These are phyloP conservation scores for Hoplias malabaricus DNA, from an alignment of 2,113 vertebrate genomes.

Conservation along the genomic window DNA sequence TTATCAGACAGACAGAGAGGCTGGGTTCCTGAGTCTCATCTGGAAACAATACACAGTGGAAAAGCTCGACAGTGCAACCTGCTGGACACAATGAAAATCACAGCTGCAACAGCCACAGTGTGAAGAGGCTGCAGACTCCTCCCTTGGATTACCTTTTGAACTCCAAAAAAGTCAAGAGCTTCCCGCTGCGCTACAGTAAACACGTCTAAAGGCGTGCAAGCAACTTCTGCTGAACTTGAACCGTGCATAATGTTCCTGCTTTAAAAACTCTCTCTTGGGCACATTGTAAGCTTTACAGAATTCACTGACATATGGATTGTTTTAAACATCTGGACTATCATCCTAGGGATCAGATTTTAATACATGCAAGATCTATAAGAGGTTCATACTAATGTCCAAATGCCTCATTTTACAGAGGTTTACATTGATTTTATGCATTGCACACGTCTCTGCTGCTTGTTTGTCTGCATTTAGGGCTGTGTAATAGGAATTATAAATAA, in stretches of 20 bases:
- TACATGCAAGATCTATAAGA: background rate
- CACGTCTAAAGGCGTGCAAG: background rate
- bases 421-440: constrained; percentile 7
- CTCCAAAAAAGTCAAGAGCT: background rate
- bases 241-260: background rate
- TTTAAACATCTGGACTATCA: background rate
- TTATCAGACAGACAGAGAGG: constrained; percentile 88
- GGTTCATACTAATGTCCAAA: background rate
- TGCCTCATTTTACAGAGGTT: background rate
- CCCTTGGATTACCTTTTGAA: background rate
- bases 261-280: background rate
- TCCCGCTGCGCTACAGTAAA: background rate
- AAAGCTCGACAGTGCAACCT: constrained; percentile 83
- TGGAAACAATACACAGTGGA: constrained; percentile 83
- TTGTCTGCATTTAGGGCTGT: background rate
- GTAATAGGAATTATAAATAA: background rate
- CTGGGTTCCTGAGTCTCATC: constrained; percentile 85
- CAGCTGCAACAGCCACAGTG: constrained; percentile 77
- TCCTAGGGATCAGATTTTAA: background rate
- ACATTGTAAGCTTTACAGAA: background rate
- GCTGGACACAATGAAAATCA: constrained; percentile 86
- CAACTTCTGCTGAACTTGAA: background rate
- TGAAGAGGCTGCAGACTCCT: constrained; percentile 43
- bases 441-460: background rate
- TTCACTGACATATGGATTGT: background rate